phyloP scores from a whole-genome alignment of 1,140 invertebrate genomes.

The Euwallacea similis region DNA sequence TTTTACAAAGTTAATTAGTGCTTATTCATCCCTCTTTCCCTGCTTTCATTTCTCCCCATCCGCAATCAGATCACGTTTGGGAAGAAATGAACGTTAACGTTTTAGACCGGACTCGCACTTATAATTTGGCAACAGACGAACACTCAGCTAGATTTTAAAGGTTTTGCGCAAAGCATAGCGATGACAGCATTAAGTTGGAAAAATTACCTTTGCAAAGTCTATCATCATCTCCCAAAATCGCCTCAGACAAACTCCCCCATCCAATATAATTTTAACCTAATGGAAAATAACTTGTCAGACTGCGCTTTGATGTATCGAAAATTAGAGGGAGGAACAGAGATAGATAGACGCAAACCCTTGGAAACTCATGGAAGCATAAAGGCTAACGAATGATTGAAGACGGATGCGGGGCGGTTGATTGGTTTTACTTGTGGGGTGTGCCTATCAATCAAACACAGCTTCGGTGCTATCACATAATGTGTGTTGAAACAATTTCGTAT shows the following conservation, averaged over 20 bases:
- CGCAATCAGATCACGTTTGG: slow-evolving; percentile 29
- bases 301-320: slow-evolving; percentile 34
- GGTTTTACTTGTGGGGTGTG: slow-evolving; percentile 37
- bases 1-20: slow-evolving; percentile 16
- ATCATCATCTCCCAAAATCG: not conserved
- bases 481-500: slow-evolving; percentile 15
- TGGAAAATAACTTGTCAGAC: slow-evolving; percentile 35
- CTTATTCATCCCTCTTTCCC: slow-evolving; percentile 4
- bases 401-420: slow-evolving; percentile 37
- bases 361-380: slow-evolving; percentile 33
- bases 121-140: slow-evolving; percentile 23
- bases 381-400: slow-evolving; percentile 32
- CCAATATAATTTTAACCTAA: slow-evolving; percentile 28
- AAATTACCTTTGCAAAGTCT: too few species aligned
- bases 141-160: slow-evolving; percentile 20
- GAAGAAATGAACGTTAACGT: slow-evolving; percentile 23
- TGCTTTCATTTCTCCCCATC: slow-evolving; percentile 13
- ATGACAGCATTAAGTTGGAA: too few species aligned
- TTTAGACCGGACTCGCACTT: slow-evolving; percentile 12
- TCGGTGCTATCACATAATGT: slow-evolving; percentile 13
- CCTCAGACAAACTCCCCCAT: not conserved
- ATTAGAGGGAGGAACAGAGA: slow-evolving; percentile 27
- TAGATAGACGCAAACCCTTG: slow-evolving; percentile 27
- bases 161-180: too few species aligned
- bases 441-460: slow-evolving; percentile 39